A percentile compares a stretch with the other conserved stretches of the same genome.
Conservation (phyloP, 1,140 invertebrate genomes). For the Doryteuthis pealeii region DNA sequence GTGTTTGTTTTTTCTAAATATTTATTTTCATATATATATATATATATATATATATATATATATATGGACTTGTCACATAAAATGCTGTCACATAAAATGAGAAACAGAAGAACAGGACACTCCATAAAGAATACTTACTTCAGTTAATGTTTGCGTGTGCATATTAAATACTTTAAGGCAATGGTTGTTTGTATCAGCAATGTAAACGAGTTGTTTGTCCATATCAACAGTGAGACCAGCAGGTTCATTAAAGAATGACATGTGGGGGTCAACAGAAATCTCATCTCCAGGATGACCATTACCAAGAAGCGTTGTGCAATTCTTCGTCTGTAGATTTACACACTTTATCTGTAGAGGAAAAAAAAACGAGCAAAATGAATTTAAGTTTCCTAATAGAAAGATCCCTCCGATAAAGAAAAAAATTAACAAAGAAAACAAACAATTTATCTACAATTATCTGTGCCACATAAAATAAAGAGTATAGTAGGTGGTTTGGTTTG, state of each 20-base stretch:
- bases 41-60: too few species aligned
- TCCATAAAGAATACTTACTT: constrained; percentile 39
- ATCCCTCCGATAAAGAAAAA: too few species aligned
- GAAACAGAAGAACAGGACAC: too few species aligned
- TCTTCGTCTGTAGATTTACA: constrained; percentile 64
- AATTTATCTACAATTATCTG: too few species aligned
- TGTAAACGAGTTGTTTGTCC: constrained; percentile 66
- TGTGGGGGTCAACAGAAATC: constrained; percentile 15
- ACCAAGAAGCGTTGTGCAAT: constrained; percentile 63
- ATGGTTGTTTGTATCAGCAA: constrained; percentile 92
- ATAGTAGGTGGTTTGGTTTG: too few species aligned
- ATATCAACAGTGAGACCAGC: constrained; percentile 72
- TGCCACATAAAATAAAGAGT: too few species aligned
- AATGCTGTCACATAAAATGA: too few species aligned
- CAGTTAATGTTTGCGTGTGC: constrained; percentile 26
- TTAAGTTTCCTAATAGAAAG: neutral
- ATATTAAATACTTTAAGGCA: constrained; percentile 66
- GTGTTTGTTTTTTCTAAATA: too few species aligned
- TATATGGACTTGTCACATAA: too few species aligned
- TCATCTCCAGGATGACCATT: constrained; percentile 35
- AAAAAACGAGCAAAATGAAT: neutral
- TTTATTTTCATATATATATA: too few species aligned
- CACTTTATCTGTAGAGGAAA: constrained; percentile 64
- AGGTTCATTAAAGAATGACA: constrained; percentile 75
- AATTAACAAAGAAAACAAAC: too few species aligned